Evolutionary conservation across 2,113 vertebrate species (phyloP).

Genomic region (Jacana jacana): DNA sequence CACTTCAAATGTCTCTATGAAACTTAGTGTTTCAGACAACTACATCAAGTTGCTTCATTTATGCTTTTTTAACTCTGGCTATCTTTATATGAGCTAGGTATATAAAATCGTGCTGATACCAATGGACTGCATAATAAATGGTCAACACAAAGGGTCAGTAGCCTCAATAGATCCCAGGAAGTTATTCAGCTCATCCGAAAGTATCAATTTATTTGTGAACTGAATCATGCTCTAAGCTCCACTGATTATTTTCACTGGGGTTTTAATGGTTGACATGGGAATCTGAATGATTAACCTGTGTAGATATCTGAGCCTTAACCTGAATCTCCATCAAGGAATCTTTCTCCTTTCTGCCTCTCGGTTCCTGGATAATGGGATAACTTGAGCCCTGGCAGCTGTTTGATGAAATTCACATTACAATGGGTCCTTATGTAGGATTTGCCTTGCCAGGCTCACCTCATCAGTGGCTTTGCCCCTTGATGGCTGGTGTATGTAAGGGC

Average conservation of each 20-base stretch:
- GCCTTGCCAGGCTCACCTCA: not conserved
- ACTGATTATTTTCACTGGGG: not conserved
- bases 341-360: not conserved
- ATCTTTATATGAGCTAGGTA: not conserved
- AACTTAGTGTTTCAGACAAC: not conserved
- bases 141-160: not conserved
- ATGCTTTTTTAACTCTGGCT: not conserved
- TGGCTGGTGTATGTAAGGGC: fast-evolving
- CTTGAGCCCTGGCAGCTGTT: not conserved
- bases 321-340: not conserved
- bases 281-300: not conserved
- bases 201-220: not conserved
- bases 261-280: not conserved
- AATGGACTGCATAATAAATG: not conserved
- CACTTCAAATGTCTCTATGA: not conserved
- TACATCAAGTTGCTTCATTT: not conserved
- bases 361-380: not conserved
- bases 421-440: not conserved
- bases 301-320: not conserved
- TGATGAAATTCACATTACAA: not conserved
- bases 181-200: not conserved
- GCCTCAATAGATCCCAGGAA: not conserved
- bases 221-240: not conserved
- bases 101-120: not conserved
- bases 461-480: not conserved